phyloP scores from a whole-genome alignment of 2,797 vertebrate species.

The Triplophysa bombifrons region DNA sequence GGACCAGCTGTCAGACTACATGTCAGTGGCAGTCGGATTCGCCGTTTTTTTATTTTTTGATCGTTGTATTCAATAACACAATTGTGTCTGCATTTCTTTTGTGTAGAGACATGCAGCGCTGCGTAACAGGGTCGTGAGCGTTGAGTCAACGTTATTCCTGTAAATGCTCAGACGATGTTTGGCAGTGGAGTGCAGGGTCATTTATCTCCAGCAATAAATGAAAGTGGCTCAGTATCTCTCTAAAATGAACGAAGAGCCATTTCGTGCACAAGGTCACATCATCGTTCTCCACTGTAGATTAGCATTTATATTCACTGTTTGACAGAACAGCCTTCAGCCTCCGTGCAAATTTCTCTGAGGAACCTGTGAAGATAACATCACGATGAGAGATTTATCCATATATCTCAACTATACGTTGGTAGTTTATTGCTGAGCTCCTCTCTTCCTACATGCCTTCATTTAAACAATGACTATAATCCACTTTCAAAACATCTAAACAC shows the following conservation, averaged over 20 bases:
- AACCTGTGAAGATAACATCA: background rate
- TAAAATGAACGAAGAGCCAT: constrained; percentile 46
- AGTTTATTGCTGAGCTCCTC: background rate
- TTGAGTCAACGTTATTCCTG: constrained; percentile 39
- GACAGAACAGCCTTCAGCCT: constrained; percentile 13
- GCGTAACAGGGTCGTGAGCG: background rate
- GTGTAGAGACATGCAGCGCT: background rate
- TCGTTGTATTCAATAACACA: background rate
- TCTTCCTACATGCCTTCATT: constrained; percentile 11
- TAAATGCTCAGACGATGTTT: constrained; percentile 30
- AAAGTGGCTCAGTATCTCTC: constrained; percentile 38
- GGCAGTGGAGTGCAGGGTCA: background rate
- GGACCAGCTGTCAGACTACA: background rate
- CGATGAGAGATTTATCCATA: constrained; percentile 24
- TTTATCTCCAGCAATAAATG: constrained; percentile 45
- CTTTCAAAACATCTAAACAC: background rate
- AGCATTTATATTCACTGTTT: constrained; percentile 46
- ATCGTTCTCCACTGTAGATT: constrained; percentile 11
- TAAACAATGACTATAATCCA: constrained; percentile 19
- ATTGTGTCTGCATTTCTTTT: background rate
- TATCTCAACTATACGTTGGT: constrained; percentile 18
- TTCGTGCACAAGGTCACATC: constrained; percentile 36
- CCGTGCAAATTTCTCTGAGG: constrained; percentile 11
- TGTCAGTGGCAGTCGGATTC: constrained; percentile 5
- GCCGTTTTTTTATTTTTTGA: background rate